A percentile compares a stretch with the other conserved stretches of the same genome.
phyloP scores from a whole-genome alignment of 2,797 vertebrate genomes.

The Poeciliopsis presidionis region DNA sequence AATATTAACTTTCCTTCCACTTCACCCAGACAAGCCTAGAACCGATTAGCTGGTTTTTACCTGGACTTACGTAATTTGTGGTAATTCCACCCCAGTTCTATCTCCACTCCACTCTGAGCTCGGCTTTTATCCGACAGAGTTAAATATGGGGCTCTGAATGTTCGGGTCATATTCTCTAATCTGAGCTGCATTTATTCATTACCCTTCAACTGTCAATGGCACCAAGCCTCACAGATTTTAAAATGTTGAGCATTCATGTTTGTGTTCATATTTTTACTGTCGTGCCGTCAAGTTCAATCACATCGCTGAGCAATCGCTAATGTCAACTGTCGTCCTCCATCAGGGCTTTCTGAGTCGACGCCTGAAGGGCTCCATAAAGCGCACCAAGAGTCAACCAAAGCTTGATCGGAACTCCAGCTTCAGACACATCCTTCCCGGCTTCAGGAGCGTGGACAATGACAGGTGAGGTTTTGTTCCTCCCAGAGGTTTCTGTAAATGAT shows the following conservation, averaged over 20 bases:
- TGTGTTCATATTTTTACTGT: slow-evolving; percentile 27
- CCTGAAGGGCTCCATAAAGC: slow-evolving; percentile 98
- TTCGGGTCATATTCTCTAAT: slow-evolving; percentile 5
- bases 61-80: slow-evolving; percentile 7
- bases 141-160: slow-evolving; percentile 12
- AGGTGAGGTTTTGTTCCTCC: slow-evolving; percentile 80
- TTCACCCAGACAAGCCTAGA: neutral
- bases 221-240: slow-evolving; percentile 6
- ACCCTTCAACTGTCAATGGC: slow-evolving; percentile 18
- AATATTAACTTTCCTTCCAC: slow-evolving; percentile 50
- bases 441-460: slow-evolving; percentile 94
- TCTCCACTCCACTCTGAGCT: neutral
- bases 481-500: neutral
- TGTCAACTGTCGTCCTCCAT: slow-evolving; percentile 34
- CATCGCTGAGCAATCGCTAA: slow-evolving; percentile 18
- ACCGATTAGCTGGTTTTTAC: neutral
- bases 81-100: neutral
- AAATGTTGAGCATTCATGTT: slow-evolving; percentile 10
- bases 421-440: slow-evolving; percentile 95
- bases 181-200: slow-evolving; percentile 15
- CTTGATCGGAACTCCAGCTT: slow-evolving; percentile 99
- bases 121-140: neutral
- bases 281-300: slow-evolving; percentile 17
- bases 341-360: slow-evolving; percentile 97
- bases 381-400: slow-evolving; percentile 99